Base-by-base conservation (phyloP, 1,140 invertebrate genomes). In the Lepidostoma basale region DNA sequence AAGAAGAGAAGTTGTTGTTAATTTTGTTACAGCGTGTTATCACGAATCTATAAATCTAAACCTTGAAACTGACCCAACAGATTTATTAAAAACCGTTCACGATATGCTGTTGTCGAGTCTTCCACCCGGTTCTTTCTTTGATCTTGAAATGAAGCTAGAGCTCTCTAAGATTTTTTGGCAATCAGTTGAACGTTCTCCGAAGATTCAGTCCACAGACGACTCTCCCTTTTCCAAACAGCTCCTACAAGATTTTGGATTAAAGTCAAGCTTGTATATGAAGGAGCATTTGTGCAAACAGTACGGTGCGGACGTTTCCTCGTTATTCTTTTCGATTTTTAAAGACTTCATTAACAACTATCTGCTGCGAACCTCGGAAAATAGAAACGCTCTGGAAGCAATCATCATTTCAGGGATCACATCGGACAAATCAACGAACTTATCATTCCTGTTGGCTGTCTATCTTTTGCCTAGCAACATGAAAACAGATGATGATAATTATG, bases 61-160 rank as follows among this genome's bases (percentile, higher is more conserved):
- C 0, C 26, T 22, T 10, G 14, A 25, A 5, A 22, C 68, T 3
- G 56, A 62, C 30, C 69, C 69, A 16, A 26, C 30, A 0, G 25
- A 36, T 23, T 16, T 68, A 23, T 18, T 71, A 16, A 58, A 30
- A 3, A 42, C 20, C 16, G n/a, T 71, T n/a, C 12, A 9, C 18
- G 60, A 63, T 16, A 56, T 68, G 33, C n/a, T n/a, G n/a, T 63
- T 22, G 9, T 58, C 65, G 1, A 20, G 39, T 10, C 16, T 71
- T 14, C 56, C 69, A 8, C 65, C 59, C 30, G 69, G 54, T 20
- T 52, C 65, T 0, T 14, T 42, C 3, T 40, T 68, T 23, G 22
- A 60, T 28, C 28, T 39, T n/a, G n/a, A n/a, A n/a, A n/a, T n/a
- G n/a, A n/a, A n/a, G n/a, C n/a, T n/a, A n/a, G n/a, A n/a, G n/a